Evolutionary conservation across 1,140 invertebrate species (phyloP).

Genomic region (Scaptomyza graminum): DNA sequence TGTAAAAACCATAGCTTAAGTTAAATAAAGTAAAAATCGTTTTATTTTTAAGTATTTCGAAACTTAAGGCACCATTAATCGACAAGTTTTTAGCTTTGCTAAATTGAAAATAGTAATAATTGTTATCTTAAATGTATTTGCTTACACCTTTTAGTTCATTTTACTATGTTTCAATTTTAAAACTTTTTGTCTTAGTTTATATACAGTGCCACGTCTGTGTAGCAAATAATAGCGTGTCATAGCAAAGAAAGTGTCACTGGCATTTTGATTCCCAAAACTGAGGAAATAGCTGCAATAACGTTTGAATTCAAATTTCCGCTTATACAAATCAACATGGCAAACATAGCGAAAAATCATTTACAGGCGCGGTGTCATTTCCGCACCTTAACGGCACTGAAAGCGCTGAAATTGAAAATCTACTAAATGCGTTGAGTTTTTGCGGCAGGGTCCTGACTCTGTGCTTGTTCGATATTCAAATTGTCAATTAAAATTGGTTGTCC

Average conservation of each 20-base stretch:
- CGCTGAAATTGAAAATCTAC: conserved; percentile 72
- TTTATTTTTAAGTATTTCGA: too few relatives aligned
- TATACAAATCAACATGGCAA: conserved; percentile 73
- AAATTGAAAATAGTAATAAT: too few relatives aligned
- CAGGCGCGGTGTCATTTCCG: conserved; percentile 76
- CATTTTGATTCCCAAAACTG: conserved; percentile 37
- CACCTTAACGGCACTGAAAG: conserved; percentile 72
- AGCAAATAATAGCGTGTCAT: not conserved
- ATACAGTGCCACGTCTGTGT: not conserved
- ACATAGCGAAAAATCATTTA: conserved; percentile 71
- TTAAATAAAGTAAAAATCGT: not conserved
- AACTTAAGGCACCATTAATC: too few relatives aligned
- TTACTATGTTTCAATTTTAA: too few relatives aligned
- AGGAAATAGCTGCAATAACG: conserved; percentile 76
- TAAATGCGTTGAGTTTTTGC: conserved; percentile 9
- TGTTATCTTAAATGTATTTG: too few relatives aligned
- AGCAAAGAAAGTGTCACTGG: conserved; percentile 24
- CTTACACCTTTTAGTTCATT: too few relatives aligned
- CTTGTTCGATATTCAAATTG: conserved; percentile 52
- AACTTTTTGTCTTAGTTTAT: not conserved
- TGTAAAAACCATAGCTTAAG: conserved; percentile 2
- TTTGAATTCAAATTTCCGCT: conserved; percentile 66
- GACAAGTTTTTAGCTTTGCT: too few relatives aligned
- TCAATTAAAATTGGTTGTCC: conserved; percentile 66
- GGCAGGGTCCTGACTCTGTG: conserved; percentile 19